These are phyloP conservation scores for Phrynosoma platyrhinos DNA, from an alignment of 2,113 vertebrate species.

Conservation along the genomic window DNA sequence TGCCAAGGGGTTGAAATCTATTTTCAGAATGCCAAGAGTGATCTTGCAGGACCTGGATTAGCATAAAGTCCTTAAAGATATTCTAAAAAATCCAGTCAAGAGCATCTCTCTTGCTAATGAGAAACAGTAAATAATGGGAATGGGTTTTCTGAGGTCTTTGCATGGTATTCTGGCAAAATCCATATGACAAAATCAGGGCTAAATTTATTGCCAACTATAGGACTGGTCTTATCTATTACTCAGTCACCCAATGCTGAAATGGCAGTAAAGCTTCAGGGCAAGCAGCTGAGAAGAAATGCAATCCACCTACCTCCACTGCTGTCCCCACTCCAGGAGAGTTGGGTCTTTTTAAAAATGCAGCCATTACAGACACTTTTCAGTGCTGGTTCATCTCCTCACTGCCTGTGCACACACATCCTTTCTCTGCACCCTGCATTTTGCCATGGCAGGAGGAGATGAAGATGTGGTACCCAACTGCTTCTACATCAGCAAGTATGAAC, in stretches of 20 bases:
- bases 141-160: background rate
- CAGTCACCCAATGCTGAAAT: background rate
- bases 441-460: no score
- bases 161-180: background rate
- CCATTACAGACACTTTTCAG: no score
- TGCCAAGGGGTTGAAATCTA: background rate
- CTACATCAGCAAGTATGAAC: no score
- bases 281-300: no score
- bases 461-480: no score
- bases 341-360: no score
- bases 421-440: no score
- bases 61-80: conserved; percentile 3
- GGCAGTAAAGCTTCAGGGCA: no score
- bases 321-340: no score
- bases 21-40: background rate
- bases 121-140: conserved; percentile 6
- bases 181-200: background rate
- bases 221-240: background rate
- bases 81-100: background rate
- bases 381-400: no score
- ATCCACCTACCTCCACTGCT: no score
- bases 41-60: background rate
- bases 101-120: background rate
- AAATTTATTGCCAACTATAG: background rate
- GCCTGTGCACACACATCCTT: no score